A percentile compares a stretch with the other conserved stretches of the same genome.
phyloP scores from a whole-genome alignment of 1,140 invertebrate genomes.

The Holotrichia oblita region DNA sequence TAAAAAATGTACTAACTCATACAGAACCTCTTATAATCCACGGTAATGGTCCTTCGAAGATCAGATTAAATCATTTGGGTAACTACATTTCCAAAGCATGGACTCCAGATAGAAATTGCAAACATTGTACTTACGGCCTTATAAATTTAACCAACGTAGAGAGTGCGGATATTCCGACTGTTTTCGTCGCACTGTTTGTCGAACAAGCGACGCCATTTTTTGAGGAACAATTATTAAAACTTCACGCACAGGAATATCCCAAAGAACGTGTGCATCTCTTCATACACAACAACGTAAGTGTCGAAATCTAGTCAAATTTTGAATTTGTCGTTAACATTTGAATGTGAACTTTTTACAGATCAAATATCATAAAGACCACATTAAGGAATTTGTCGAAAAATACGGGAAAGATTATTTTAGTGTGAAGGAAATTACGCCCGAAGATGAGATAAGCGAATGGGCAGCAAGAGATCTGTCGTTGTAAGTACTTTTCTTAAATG shows the following conservation, averaged over 20 bases:
- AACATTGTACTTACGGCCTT: slow-evolving; percentile 74
- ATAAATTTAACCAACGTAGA: slow-evolving; percentile 62
- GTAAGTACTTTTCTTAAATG: slow-evolving; percentile 68
- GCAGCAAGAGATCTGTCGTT: slow-evolving; percentile 84
- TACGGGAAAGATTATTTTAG: slow-evolving; percentile 72
- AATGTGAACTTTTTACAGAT: slow-evolving; percentile 59
- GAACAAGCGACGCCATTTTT: slow-evolving; percentile 91
- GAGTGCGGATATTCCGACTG: slow-evolving; percentile 68
- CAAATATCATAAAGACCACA: slow-evolving; percentile 74
- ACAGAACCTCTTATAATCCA: slow-evolving; percentile 90
- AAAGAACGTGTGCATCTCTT: slow-evolving; percentile 87
- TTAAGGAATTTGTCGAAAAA: slow-evolving; percentile 72
- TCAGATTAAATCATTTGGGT: slow-evolving; percentile 74
- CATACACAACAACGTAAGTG: slow-evolving; percentile 80
- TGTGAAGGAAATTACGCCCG: slow-evolving; percentile 73
- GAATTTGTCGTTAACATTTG: slow-evolving; percentile 61
- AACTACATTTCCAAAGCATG: slow-evolving; percentile 93
- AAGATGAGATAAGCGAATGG: slow-evolving; percentile 77
- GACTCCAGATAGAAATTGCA: slow-evolving; percentile 81
- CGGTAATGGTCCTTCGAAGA: slow-evolving; percentile 93
- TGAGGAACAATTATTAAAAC: slow-evolving; percentile 88
- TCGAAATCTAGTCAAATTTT: not conserved
- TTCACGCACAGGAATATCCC: slow-evolving; percentile 79
- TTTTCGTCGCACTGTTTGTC: slow-evolving; percentile 86
- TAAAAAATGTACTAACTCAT: slow-evolving; percentile 63